Base-by-base conservation (phyloP, 2,888 invertebrate genomes). In the Archips crataeganus region DNA sequence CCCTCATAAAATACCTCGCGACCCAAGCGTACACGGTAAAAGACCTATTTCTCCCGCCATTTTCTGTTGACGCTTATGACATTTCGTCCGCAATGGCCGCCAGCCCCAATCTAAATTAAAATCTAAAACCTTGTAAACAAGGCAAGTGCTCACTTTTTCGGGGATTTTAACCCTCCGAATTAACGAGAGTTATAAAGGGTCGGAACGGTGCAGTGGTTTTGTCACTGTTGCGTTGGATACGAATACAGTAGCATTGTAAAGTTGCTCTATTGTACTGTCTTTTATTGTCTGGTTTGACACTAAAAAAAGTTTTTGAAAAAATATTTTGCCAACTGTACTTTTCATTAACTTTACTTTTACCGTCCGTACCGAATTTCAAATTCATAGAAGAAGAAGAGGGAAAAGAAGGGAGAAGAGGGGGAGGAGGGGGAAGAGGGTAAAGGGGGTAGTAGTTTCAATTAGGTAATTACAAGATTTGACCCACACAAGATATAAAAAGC, bases 61-160 rank as follows among this genome's bases (percentile, higher is more conserved):
- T 79, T 71, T 73, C 8, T 57, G 69, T 23, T 79, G 87, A 77
- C 88, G 82, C 79, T 90, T 94, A 89, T 80, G 88, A 78, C 90
- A 77, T 88, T 92, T 87, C 78, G 82, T 75, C 78, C 73, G 77
- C 79, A 69, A 79, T 69, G 70, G 64, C 72, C 75, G 76, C 71
- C 90, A 81, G 92, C 94, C 94, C 95, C 94, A 94, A 95, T 95
- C 95, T 95, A 95, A 95, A 95, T 95, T 95, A 95, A 95, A 95
- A 95, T 95, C 95, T 95, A 94, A 95, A 95, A 94, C 95, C 94
- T 94, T 95, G 95, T 95, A 95, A 95, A 95, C 95, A 95, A 95
- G 94, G 91, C 94, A 94, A 95, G 95, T 94, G 95, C 94, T 95
- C 95, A 94, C 94, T 95, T 95, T 95, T 95, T 94, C 94, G 94